phyloP scores from a whole-genome alignment of 2,888 invertebrate species.

The Hyalella azteca region DNA sequence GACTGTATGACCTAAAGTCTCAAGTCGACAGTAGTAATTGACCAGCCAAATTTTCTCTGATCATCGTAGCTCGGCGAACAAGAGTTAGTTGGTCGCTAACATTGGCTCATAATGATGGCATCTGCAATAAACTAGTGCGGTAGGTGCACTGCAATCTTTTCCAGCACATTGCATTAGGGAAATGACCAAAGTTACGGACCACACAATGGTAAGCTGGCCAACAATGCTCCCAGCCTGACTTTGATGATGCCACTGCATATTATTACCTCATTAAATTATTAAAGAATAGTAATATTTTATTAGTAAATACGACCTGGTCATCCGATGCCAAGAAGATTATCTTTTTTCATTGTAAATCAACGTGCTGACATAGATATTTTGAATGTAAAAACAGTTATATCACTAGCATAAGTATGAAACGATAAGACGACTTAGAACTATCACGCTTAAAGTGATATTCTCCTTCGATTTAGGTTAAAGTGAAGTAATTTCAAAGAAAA shows the following conservation, averaged over 20 bases:
- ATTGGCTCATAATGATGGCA: slow-evolving; percentile 9
- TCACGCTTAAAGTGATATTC: too few species aligned
- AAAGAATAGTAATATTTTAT: not conserved
- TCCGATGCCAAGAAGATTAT: too few species aligned
- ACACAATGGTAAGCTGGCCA: slow-evolving; percentile 26
- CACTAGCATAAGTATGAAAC: too few species aligned
- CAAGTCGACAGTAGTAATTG: slow-evolving; percentile 9
- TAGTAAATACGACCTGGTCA: too few species aligned
- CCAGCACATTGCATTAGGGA: slow-evolving; percentile 35
- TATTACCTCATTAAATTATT: not conserved
- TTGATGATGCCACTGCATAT: slow-evolving; percentile 3
- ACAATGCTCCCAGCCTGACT: slow-evolving; percentile 9
- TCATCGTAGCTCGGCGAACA: slow-evolving; percentile 16
- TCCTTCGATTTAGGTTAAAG: too few species aligned
- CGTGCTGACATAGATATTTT: too few species aligned
- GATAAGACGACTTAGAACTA: too few species aligned
- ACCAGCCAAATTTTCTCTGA: slow-evolving; percentile 9
- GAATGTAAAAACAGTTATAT: too few species aligned
- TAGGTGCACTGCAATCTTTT: slow-evolving; percentile 34
- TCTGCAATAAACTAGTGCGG: slow-evolving; percentile 14
- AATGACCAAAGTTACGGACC: slow-evolving; percentile 31
- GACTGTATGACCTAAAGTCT: not conserved
- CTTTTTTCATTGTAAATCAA: too few species aligned
- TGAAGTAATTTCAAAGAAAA: too few species aligned
- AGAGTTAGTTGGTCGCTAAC: slow-evolving; percentile 7